A percentile compares a stretch with the other conserved stretches of the same genome.
phyloP scores from a whole-genome alignment of 1,140 invertebrate species.

The Drosophila yakuba region DNA sequence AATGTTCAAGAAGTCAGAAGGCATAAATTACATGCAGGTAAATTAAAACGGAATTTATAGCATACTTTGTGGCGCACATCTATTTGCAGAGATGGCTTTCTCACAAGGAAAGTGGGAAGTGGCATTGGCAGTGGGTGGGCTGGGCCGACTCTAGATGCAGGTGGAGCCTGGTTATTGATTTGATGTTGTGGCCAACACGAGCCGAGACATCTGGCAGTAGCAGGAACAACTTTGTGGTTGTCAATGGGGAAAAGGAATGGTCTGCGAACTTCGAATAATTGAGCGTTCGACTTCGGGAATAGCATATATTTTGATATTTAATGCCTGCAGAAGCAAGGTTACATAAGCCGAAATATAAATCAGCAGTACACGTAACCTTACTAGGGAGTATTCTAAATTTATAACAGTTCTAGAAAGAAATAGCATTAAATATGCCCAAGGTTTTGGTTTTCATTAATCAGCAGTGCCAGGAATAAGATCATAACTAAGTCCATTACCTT shows the following conservation, averaged over 20 bases:
- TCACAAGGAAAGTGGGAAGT: background rate
- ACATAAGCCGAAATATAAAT: too few species aligned
- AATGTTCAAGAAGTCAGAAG: conserved; percentile 78
- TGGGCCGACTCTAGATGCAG: conserved; percentile 7
- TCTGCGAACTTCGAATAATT: conserved; percentile 26
- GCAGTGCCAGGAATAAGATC: too few species aligned
- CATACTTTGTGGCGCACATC: conserved; percentile 79
- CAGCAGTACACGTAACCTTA: too few species aligned
- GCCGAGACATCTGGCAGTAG: conserved; percentile 39
- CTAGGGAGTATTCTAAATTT: too few species aligned
- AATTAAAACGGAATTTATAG: conserved; percentile 82
- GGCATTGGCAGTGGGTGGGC: background rate
- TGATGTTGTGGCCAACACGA: conserved; percentile 41
- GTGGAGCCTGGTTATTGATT: conserved; percentile 45
- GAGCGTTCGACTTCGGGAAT: conserved; percentile 4
- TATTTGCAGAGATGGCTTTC: conserved; percentile 59
- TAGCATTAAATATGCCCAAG: too few species aligned
- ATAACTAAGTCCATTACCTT: background rate
- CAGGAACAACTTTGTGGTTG: conserved; percentile 49
- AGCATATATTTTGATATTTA: conserved; percentile 21
- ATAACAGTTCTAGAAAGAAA: too few species aligned
- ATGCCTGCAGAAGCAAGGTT: conserved; percentile 1
- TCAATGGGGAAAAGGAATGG: conserved; percentile 29
- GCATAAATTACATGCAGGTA: conserved; percentile 83
- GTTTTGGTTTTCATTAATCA: too few species aligned